Conservation (phyloP, 2,797 vertebrate species). For the Bovichtus diacanthus region DNA sequence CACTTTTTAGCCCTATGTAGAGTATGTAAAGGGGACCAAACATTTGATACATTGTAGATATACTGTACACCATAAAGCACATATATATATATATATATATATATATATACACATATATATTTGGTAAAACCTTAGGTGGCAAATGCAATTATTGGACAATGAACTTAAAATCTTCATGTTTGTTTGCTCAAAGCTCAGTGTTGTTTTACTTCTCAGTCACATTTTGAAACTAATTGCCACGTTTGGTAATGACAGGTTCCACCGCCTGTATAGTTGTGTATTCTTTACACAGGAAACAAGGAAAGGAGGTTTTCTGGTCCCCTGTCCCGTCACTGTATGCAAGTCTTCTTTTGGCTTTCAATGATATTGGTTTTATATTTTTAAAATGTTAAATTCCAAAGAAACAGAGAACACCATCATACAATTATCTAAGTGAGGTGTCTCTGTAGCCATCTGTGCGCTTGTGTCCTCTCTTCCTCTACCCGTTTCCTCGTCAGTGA, state of each 20-base stretch:
- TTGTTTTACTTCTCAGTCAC: not conserved
- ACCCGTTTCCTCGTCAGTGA: not conserved
- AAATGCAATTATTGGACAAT: not conserved
- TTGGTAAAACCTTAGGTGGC: not conserved
- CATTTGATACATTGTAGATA: not conserved
- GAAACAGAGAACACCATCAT: too few species aligned
- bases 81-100: not conserved
- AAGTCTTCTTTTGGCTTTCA: not conserved
- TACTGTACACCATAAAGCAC: not conserved
- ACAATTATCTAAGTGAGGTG: not conserved
- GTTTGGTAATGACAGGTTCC: not conserved
- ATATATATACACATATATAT: not conserved
- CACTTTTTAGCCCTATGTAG: not conserved
- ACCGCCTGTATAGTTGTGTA: not conserved
- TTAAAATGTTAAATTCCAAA: not conserved
- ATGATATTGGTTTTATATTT: not conserved
- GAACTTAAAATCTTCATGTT: not conserved
- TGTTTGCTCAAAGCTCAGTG: not conserved
- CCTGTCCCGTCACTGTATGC: not conserved
- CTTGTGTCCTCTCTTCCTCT: not conserved
- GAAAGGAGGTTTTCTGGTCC: not conserved
- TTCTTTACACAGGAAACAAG: not conserved
- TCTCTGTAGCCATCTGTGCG: slow-evolving; percentile 10
- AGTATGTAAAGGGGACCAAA: not conserved
- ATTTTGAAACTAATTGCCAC: not conserved